phyloP scores from a whole-genome alignment of 2,113 vertebrate species.

The Syngnathus typhle region DNA sequence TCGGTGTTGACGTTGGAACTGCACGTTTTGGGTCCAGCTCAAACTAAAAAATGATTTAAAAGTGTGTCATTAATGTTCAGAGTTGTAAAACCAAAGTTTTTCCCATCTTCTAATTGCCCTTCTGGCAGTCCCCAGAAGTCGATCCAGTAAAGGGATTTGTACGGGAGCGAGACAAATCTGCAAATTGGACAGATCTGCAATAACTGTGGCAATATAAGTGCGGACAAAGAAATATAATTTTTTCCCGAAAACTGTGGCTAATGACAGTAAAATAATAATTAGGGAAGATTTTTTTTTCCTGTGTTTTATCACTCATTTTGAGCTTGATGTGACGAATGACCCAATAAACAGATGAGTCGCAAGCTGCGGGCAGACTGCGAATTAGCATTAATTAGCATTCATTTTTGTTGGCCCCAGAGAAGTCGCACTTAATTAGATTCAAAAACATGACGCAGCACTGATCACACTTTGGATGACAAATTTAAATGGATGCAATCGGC shows the following conservation, averaged over 20 bases:
- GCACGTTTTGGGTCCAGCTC: too few relatives aligned
- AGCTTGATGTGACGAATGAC: conserved; percentile 26
- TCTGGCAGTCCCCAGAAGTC: too few relatives aligned
- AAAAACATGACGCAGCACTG: conserved; percentile 26
- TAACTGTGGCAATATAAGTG: too few relatives aligned
- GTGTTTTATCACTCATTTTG: background rate
- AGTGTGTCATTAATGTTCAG: background rate
- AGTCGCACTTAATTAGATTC: conserved; percentile 45
- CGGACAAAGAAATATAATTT: too few relatives aligned
- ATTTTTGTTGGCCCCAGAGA: conserved; percentile 18
- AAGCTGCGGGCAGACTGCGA: conserved; percentile 35
- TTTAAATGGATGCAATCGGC: conserved; percentile 26
- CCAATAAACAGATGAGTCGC: conserved; percentile 29
- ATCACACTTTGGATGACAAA: conserved; percentile 25
- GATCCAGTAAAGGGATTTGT: too few relatives aligned
- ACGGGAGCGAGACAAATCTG: too few relatives aligned
- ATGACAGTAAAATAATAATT: background rate
- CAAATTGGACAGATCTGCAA: too few relatives aligned
- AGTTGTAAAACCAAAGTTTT: background rate
- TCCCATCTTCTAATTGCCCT: background rate
- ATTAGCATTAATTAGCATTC: conserved; percentile 57
- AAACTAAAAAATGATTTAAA: too few relatives aligned
- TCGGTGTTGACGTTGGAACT: too few relatives aligned
- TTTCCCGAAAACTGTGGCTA: too few relatives aligned
- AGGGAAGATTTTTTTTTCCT: background rate